phyloP scores from a whole-genome alignment of 2,113 vertebrate genomes.

The Psophia crepitans region DNA sequence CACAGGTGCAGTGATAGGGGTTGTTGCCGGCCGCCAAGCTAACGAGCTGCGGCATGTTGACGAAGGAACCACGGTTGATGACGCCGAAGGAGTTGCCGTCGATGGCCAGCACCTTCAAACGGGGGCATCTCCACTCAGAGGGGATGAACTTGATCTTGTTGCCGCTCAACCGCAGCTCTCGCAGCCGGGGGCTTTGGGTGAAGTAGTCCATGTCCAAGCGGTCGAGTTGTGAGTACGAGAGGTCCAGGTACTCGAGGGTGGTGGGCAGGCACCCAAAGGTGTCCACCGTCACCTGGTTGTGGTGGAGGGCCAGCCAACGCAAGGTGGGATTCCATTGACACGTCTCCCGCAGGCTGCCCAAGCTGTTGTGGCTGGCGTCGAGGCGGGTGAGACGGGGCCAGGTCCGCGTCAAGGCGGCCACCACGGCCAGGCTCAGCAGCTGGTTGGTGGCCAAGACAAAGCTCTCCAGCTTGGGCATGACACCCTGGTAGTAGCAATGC shows the following conservation, averaged over 20 bases:
- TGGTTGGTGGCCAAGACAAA: slow-evolving; percentile 73
- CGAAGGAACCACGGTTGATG: slow-evolving; percentile 75
- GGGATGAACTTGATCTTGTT: slow-evolving; percentile 89
- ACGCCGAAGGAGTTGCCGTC: slow-evolving; percentile 84
- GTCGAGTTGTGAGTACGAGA: slow-evolving; percentile 81
- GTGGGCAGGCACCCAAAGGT: slow-evolving; percentile 78
- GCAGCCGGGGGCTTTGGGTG: slow-evolving; percentile 58
- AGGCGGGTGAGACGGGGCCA: slow-evolving; percentile 72
- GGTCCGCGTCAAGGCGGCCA: slow-evolving; percentile 64
- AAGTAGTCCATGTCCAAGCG: slow-evolving; percentile 78
- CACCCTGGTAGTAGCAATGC: slow-evolving; percentile 63
- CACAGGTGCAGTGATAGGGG: slow-evolving; percentile 86
- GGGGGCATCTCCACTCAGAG: slow-evolving; percentile 70
- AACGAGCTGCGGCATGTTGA: slow-evolving; percentile 70
- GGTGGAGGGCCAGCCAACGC: slow-evolving; percentile 67
- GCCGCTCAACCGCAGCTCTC: slow-evolving; percentile 73
- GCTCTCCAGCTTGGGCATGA: slow-evolving; percentile 65
- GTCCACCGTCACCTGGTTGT: slow-evolving; percentile 65
- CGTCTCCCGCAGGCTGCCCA: slow-evolving; percentile 40
- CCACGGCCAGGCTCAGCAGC: slow-evolving; percentile 63
- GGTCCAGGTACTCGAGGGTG: slow-evolving; percentile 75
- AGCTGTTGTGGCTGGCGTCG: slow-evolving; percentile 75
- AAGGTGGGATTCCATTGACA: slow-evolving; percentile 77
- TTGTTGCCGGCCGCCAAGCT: slow-evolving; percentile 80
- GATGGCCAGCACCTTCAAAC: slow-evolving; percentile 66